These are phyloP conservation scores for Pelusios castaneus DNA, from an alignment of 2,113 vertebrate genomes.

Conservation along the genomic window DNA sequence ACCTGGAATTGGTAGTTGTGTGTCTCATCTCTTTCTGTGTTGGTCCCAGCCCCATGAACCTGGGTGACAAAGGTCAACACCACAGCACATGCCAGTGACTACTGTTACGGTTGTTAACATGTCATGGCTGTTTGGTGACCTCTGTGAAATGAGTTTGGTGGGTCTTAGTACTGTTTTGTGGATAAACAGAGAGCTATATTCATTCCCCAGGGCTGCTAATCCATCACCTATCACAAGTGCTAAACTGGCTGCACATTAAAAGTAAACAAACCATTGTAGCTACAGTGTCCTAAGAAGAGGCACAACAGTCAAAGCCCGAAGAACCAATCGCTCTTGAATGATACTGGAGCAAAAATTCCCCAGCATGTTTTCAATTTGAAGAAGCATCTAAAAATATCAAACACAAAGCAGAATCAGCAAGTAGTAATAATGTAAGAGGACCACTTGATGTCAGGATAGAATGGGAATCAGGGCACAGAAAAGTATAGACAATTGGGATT, in stretches of 20 bases:
- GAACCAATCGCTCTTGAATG: not conserved
- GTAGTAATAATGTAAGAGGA: not conserved
- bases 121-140: not conserved
- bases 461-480: not conserved
- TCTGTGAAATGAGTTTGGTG: not conserved
- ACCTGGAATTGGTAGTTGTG: not conserved
- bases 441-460: not conserved
- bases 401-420: not conserved
- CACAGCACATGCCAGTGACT: not conserved
- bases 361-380: not conserved
- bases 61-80: not conserved
- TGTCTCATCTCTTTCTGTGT: not conserved
- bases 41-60: not conserved
- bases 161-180: not conserved
- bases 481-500: not conserved
- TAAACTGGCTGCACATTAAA: not conserved
- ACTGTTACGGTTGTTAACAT: not conserved
- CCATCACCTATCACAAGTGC: not conserved
- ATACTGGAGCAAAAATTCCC: not conserved
- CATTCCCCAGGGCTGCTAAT: not conserved
- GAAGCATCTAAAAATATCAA: not conserved
- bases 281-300: not conserved
- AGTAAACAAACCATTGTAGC: not conserved
- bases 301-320: not conserved
- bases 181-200: not conserved